Evolutionary conservation across 2,888 invertebrate species (phyloP).

Genomic region (Monochamus alternatus): DNA sequence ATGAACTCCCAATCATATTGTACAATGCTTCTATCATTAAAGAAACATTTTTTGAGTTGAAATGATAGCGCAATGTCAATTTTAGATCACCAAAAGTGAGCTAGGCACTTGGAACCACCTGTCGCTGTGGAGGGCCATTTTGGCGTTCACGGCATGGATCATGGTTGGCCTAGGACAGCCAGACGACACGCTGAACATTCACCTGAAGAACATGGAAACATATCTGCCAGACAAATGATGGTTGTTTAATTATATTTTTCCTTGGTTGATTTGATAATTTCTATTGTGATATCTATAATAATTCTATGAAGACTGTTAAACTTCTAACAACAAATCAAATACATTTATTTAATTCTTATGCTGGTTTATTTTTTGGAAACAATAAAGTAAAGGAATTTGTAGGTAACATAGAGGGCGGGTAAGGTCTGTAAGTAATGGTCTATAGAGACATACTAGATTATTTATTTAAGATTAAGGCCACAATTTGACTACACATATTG

Average conservation of each 20-base stretch:
- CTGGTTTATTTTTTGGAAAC: not conserved
- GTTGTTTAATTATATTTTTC: slow-evolving; percentile 37
- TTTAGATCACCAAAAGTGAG: slow-evolving; percentile 73
- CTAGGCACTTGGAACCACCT: slow-evolving; percentile 77
- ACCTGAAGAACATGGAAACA: slow-evolving; percentile 69
- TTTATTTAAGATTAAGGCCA: too few species aligned
- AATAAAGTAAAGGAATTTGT: too few species aligned
- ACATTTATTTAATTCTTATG: not conserved
- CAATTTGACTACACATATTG: too few species aligned
- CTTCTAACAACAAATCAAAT: slow-evolving; percentile 11
- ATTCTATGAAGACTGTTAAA: slow-evolving; percentile 36
- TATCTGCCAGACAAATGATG: slow-evolving; percentile 63
- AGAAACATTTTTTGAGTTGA: too few species aligned
- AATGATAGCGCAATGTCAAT: slow-evolving; percentile 49
- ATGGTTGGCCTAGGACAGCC: slow-evolving; percentile 75
- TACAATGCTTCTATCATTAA: too few species aligned
- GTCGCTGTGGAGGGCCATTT: slow-evolving; percentile 76
- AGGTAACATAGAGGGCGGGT: too few species aligned
- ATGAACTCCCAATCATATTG: too few species aligned
- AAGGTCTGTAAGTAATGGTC: too few species aligned
- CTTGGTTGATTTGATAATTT: slow-evolving; percentile 23
- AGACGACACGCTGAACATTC: slow-evolving; percentile 72
- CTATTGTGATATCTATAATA: slow-evolving; percentile 31
- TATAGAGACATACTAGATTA: too few species aligned
- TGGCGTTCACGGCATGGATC: slow-evolving; percentile 75